Conservation (phyloP, 2,797 vertebrate genomes). For the Knipowitschia caucasica region DNA sequence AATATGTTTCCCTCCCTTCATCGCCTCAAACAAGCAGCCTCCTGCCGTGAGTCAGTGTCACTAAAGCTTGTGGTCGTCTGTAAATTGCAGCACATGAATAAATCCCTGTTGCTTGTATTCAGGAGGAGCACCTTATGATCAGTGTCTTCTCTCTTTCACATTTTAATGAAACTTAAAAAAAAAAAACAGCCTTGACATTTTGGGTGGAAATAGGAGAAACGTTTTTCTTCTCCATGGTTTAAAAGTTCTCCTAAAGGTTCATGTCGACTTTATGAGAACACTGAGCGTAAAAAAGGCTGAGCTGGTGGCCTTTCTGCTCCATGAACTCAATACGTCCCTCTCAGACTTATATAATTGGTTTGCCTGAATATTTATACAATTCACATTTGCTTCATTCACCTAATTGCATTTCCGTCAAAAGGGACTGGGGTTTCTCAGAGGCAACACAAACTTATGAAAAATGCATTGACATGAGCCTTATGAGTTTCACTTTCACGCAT, state of each 20-base stretch:
- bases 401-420: slow-evolving; percentile 33
- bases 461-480: slow-evolving; percentile 27
- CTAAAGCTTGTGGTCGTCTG: too few relatives aligned
- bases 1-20: too few relatives aligned
- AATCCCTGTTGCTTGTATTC: too few relatives aligned
- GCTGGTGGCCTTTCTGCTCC: slow-evolving; percentile 2
- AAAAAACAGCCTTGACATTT: not conserved
- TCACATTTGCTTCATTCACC: slow-evolving; percentile 22
- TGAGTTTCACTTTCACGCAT: slow-evolving; percentile 33
- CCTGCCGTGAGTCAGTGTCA: too few relatives aligned
- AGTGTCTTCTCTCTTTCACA: not conserved
- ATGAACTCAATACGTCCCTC: slow-evolving; percentile 17
- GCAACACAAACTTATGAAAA: slow-evolving; percentile 35
- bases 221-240: not conserved
- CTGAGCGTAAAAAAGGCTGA: not conserved
- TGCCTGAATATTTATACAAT: slow-evolving; percentile 19
- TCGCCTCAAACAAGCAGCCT: too few relatives aligned
- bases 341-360: slow-evolving; percentile 17
- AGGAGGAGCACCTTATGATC: too few relatives aligned
- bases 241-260: not conserved
- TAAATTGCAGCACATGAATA: too few relatives aligned
- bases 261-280: not conserved
- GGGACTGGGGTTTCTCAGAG: slow-evolving; percentile 19
- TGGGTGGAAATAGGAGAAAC: not conserved
- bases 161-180: not conserved